Evolutionary conservation across 2,888 invertebrate species (phyloP).

Genomic region (Dione juno): DNA sequence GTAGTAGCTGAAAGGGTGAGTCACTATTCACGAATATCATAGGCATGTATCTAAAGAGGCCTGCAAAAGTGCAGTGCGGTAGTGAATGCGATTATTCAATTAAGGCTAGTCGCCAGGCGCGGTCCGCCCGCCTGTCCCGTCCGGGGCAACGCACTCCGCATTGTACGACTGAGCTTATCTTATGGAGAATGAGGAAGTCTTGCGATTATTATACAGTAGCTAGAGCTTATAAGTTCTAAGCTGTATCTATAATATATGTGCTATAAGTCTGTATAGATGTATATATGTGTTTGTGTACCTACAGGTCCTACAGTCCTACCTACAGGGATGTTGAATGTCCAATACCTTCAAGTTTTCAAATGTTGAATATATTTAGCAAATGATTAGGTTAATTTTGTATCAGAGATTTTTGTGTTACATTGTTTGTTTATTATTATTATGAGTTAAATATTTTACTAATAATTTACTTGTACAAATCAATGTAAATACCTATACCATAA

Average conservation of each 20-base stretch:
- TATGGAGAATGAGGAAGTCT: constrained; percentile 38
- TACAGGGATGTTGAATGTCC: background rate
- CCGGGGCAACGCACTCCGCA: constrained; percentile 42
- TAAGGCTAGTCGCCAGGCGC: constrained; percentile 51
- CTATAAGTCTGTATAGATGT: background rate
- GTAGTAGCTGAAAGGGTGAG: background rate
- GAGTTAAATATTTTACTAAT: no score
- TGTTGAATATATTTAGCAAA: background rate
- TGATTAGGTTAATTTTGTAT: background rate
- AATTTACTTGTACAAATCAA: no score
- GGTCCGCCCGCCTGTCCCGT: constrained; percentile 46
- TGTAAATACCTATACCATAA: no score
- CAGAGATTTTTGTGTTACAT: no score
- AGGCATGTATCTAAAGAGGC: constrained; percentile 10
- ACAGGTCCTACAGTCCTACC: no score
- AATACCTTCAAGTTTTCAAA: no score
- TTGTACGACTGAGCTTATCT: constrained; percentile 33
- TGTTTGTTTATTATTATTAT: no score
- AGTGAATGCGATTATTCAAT: constrained; percentile 54
- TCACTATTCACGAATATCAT: constrained; percentile 10
- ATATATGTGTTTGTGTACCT: background rate
- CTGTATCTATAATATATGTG: background rate
- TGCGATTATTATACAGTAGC: constrained; percentile 32
- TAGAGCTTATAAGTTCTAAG: constrained; percentile 8
- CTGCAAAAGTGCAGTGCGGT: constrained; percentile 33